Percentiles rank a stretch among this genome's conserved stretches.
Conservation (phyloP, 92 coral and sea anemone genomes). For the Metridium senile region DNA sequence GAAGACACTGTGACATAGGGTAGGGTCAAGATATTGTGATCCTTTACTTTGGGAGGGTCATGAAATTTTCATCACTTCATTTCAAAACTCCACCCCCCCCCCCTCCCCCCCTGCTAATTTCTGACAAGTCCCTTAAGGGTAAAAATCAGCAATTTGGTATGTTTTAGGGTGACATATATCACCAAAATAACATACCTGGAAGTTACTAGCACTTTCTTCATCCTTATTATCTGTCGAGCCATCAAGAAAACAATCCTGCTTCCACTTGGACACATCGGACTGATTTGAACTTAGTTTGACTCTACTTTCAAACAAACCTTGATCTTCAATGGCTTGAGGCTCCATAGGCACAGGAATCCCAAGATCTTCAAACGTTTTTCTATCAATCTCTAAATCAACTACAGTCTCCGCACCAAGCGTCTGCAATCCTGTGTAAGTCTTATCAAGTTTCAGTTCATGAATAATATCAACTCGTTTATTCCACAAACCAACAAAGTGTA, state of each 20-base stretch:
- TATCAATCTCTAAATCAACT: constrained; percentile 92
- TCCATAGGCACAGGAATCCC: constrained; percentile 38
- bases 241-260: background rate
- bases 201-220: background rate
- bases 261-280: background rate
- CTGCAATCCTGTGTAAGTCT: constrained; percentile 97
- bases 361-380: constrained; percentile 78
- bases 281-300: background rate
- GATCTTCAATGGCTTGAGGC: background rate
- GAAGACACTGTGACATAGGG: no score
- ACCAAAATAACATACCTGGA: background rate
- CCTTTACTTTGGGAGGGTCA: no score
- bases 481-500: constrained; percentile 87
- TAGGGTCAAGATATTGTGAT: no score
- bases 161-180: background rate
- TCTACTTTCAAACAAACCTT: background rate
- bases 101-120: no score
- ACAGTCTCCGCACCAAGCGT: constrained; percentile 97
- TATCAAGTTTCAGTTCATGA: constrained; percentile 91
- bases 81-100: no score
- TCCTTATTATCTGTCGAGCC: background rate
- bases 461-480: constrained; percentile 94
- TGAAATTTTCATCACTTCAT: no score
- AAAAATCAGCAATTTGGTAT: no score
- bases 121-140: no score